Base-by-base conservation (phyloP, 1,140 invertebrate genomes). In the Drosophila setifemur region DNA sequence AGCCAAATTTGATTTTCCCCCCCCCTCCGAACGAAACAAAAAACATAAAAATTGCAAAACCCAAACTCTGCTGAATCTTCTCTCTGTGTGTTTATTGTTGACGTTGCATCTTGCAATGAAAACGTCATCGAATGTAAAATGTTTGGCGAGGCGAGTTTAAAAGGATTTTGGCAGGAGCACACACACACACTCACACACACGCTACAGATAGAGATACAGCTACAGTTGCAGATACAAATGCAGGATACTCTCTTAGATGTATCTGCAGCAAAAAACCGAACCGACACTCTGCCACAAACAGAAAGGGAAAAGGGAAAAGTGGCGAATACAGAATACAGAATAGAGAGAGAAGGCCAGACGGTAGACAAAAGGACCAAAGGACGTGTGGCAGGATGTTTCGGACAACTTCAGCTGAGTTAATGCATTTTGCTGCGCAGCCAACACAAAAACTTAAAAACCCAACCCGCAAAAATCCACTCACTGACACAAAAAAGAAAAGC, bases 51-150 rank as follows among this genome's bases (percentile, higher is more conserved):
- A 5, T 3, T 2, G 21, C 21, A 23, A 23, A 23, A 5, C 12
- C 8, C 9, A 44, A 26, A 28, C 21, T 45, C 39, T 54, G 48
- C 61, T 42, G 25, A 25, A 48, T 31, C 52, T 52, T 33, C 23
- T 35, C 45, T 50, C 28, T 53, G 43, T 63, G 53, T 71, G 50
- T 74, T 73, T 73, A 82, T 81, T 86, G 81, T 86, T 86, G 81
- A 86, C 81, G 81, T 86, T 86, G 81, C 81, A 86, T 75, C 70
- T 86, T 71, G 75, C 81, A 86, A 79, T 86, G 81, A 75, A 85
- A 81, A 85, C 81, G 81, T 75, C 81, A 83, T 78, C 70, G 78
- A 73, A 79, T 85, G 71, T 86, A 85, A 85, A 85, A 85, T 86
- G 81, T 81, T 86, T 43, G 74, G 60, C 75, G 52, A 79, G 67